A percentile compares a stretch with the other conserved stretches of the same genome.
Evolutionary conservation across 2,888 invertebrate genomes (phyloP).

Genomic region (Stenodema calcarata): DNA sequence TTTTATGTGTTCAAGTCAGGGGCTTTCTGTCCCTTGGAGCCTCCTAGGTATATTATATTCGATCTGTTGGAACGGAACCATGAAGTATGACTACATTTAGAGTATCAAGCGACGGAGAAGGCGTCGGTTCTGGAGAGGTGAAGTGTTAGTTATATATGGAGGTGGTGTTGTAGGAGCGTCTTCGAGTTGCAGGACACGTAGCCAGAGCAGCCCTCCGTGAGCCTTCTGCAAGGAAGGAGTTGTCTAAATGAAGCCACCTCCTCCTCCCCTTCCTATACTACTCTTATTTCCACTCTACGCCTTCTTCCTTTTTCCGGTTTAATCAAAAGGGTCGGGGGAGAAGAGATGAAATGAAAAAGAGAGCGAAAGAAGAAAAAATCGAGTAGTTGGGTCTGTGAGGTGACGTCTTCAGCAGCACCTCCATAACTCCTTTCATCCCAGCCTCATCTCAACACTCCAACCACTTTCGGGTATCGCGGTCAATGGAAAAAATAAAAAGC

Average conservation of each 20-base stretch:
- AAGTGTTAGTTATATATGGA: slow-evolving; percentile 44
- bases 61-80: slow-evolving; percentile 13
- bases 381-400: background rate
- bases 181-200: slow-evolving; percentile 45
- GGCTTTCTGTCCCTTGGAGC: background rate
- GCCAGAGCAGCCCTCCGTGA: background rate
- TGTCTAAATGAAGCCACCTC: slow-evolving; percentile 28
- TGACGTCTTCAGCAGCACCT: background rate
- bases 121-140: background rate
- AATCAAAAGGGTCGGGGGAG: slow-evolving; percentile 16
- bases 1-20: slow-evolving; percentile 14
- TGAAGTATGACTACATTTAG: slow-evolving; percentile 40
- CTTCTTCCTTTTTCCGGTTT: slow-evolving; percentile 24
- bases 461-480: background rate
- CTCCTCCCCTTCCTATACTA: background rate
- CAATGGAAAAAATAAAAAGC: background rate
- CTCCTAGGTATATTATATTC: slow-evolving; percentile 27
- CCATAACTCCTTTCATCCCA: background rate
- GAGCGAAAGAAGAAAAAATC: background rate
- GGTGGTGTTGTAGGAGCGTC: slow-evolving; percentile 19
- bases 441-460: background rate
- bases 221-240: background rate
- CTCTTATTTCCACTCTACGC: background rate
- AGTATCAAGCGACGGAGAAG: background rate
- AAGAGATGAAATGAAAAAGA: background rate